A percentile compares a stretch with the other conserved stretches of the same genome.
Evolutionary conservation across 1,140 invertebrate genomes (phyloP).

Genomic region (Bombus turneri): DNA sequence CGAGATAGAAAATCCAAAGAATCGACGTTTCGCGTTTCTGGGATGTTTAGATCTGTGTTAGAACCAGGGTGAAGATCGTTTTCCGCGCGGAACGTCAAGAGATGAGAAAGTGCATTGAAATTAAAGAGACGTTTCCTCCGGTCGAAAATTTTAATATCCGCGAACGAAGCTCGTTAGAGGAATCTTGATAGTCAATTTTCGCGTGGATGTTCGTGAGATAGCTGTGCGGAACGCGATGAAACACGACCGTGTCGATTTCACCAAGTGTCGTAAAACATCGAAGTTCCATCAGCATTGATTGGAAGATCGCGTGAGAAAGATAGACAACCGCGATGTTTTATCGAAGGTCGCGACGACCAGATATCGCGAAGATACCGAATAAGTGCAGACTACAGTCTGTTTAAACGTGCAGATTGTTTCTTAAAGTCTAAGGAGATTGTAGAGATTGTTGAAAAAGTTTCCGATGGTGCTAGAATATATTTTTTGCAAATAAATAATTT

Average conservation of each 20-base stretch:
- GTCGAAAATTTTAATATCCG: conserved; percentile 23
- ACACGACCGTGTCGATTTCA: conserved; percentile 5
- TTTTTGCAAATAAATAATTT: background rate
- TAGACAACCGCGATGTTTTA: background rate
- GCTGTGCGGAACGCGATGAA: background rate
- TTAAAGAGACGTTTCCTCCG: conserved; percentile 5
- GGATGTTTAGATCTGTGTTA: background rate
- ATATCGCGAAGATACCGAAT: background rate
- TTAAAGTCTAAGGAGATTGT: background rate
- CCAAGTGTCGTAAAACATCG: background rate
- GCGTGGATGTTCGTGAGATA: background rate
- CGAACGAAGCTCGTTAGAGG: conserved; percentile 11
- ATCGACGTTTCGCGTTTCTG: background rate
- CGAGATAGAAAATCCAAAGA: background rate
- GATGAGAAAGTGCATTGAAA: conserved; percentile 11
- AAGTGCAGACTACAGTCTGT: background rate
- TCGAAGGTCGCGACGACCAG: too few species aligned
- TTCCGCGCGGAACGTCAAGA: background rate
- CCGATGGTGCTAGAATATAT: too few species aligned
- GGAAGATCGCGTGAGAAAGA: conserved; percentile 23
- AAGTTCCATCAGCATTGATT: background rate
- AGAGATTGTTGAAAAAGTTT: background rate
- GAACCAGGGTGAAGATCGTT: background rate
- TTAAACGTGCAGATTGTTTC: background rate
- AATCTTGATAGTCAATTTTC: conserved; percentile 25